Percentiles rank a stretch among this genome's conserved stretches.
These are phyloP conservation scores for Amiota mariae DNA, from an alignment of 2,888 invertebrate species.

Conservation along the genomic window DNA sequence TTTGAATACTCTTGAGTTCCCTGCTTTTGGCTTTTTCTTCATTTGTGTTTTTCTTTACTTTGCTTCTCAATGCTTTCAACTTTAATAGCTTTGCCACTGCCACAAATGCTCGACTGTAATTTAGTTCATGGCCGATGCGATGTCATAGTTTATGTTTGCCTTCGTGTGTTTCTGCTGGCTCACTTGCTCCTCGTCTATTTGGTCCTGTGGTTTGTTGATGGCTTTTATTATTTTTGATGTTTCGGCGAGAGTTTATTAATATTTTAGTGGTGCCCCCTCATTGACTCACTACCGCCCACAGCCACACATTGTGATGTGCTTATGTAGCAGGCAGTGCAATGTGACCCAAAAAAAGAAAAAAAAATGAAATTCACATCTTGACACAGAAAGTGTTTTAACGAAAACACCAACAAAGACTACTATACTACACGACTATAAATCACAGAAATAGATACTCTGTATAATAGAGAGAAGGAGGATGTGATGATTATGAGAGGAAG, in stretches of 20 bases:
- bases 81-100: no score
- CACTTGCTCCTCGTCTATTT: constrained; percentile 31
- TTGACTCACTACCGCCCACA: no score
- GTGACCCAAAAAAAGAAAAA: neutral
- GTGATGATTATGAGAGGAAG: neutral
- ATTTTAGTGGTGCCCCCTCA: constrained; percentile 48
- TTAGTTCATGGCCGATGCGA: constrained; percentile 58
- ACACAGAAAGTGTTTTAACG: constrained; percentile 37
- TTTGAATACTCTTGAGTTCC: constrained; percentile 24
- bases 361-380: neutral
- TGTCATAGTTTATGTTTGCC: constrained; percentile 57
- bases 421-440: neutral
- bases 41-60: neutral
- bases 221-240: constrained; percentile 34
- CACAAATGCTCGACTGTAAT: constrained; percentile 58
- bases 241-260: constrained; percentile 50
- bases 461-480: no score
- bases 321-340: no score
- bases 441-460: neutral
- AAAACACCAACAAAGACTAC: neutral
- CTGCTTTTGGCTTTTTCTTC: constrained; percentile 17
- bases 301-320: constrained; percentile 32
- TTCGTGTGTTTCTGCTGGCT: constrained; percentile 29
- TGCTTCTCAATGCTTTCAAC: no score
- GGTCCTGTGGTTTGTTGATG: constrained; percentile 21